Evolutionary conservation across 1,140 invertebrate genomes (phyloP).

Genomic region (Cataglyphis hispanica): DNA sequence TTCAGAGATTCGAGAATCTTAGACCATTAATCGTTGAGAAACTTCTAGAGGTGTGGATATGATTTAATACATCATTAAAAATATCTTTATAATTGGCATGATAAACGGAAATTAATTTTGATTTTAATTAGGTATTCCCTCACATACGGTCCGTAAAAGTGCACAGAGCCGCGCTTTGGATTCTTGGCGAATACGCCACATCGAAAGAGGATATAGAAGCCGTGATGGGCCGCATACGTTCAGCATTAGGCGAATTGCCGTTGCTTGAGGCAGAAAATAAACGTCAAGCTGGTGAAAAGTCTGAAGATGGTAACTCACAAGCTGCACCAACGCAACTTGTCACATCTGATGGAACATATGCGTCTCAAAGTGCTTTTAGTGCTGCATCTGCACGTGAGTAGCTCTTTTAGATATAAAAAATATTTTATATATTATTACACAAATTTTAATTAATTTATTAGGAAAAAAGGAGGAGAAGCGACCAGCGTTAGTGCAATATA

Average conservation of each 20-base stretch:
- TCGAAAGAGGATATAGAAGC: conserved; percentile 92
- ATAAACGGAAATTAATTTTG: conserved; percentile 19
- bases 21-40: conserved; percentile 91
- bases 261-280: conserved; percentile 96
- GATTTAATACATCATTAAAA: too few species aligned
- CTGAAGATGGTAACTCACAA: conserved; percentile 85
- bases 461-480: conserved; percentile 90
- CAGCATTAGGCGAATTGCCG: conserved; percentile 94
- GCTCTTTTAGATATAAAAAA: background rate
- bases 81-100: background rate
- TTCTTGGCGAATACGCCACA: conserved; percentile 98
- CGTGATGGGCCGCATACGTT: conserved; percentile 92
- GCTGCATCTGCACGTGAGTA: conserved; percentile 85
- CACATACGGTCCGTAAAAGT: conserved; percentile 94
- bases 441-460: conserved; percentile 65
- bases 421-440: background rate
- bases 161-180: conserved; percentile 98
- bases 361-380: conserved; percentile 98
- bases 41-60: conserved; percentile 86
- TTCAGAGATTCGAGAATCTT: conserved; percentile 96
- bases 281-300: conserved; percentile 89
- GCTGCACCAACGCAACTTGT: conserved; percentile 89
- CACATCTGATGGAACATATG: conserved; percentile 99
- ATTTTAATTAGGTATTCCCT: conserved; percentile 87
- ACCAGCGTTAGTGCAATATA: conserved; percentile 94